Evolutionary conservation across 1,140 invertebrate genomes (phyloP).

Genomic region (Cyphomyrmex costatus): DNA sequence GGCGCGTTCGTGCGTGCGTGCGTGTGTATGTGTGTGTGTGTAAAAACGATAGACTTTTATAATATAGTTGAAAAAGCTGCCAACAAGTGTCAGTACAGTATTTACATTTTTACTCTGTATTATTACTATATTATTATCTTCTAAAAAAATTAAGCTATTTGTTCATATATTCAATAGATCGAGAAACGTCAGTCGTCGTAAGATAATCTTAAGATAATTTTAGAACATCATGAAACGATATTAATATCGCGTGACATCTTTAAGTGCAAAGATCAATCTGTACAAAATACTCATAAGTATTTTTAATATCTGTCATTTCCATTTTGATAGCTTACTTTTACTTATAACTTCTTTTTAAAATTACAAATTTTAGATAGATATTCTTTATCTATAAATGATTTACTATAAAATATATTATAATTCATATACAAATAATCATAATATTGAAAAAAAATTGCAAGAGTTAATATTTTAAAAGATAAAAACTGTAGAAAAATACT

Average conservation of each 20-base stretch:
- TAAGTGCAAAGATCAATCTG: background rate
- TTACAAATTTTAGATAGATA: background rate
- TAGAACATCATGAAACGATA: background rate
- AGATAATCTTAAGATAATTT: background rate
- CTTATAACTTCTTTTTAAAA: background rate
- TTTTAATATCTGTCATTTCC: background rate
- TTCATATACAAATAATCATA: too few species aligned
- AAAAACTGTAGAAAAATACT: too few species aligned
- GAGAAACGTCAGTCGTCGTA: background rate
- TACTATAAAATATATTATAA: background rate
- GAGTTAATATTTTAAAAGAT: too few species aligned
- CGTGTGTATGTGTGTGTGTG: background rate
- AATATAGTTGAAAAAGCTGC: background rate
- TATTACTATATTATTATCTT: background rate
- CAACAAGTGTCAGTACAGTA: background rate
- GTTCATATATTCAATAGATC: slow-evolving; percentile 6
- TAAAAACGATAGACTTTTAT: background rate
- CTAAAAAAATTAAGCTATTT: slow-evolving; percentile 2
- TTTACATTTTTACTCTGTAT: too few species aligned
- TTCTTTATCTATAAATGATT: background rate
- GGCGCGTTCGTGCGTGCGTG: too few species aligned
- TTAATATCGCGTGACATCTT: background rate
- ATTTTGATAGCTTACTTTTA: background rate
- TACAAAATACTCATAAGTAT: background rate
- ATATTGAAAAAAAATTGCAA: too few species aligned